Evolutionary conservation across 2,888 invertebrate genomes (phyloP), one percentile per base, ranked within the genome.

Genomic region (Chymomyza fuscimana): DNA sequence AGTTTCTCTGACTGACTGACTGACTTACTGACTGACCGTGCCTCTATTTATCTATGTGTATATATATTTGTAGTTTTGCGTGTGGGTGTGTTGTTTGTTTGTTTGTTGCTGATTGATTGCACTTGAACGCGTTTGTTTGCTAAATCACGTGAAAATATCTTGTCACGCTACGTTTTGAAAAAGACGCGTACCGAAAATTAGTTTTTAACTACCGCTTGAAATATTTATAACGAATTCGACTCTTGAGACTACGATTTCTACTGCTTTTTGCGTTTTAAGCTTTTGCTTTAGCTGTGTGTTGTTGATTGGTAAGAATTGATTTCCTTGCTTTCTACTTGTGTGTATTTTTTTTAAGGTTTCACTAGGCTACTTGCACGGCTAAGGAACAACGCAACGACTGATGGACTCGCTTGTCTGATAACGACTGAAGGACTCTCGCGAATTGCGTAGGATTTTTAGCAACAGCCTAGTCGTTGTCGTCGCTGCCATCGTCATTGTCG

Each of bases 361-460:
- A 89, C 90, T 89, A 90, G 89, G 89, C 90, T 90, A 90, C 90
- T 89, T 88, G 90, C 87, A 86, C 87, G 88, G 85, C 86, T 90
- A 89, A 90, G 90, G 89, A 90, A 90, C 90, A 89, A 89, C 90
- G 89, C 90, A 90, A 90, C 90, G 90, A 90, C 90, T 90, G 90
- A 86, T 89, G 90, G 89, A 90, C 90, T 90, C 90, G 90, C 90
- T 90, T 90, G 90, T 90, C 90, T 90, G 90, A 90, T 90, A 90
- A 90, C 90, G 90, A 90, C 90, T 90, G 86, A 90, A 90, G 90
- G 90, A 88, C 89, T 89, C 90, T 88, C 88, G 85, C 83, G 82
- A 88, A 89, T 82, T 87, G 82, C 89, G 87, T 88, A 86, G 87
- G 85, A 88, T 82, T 88, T 86, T 86, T 86, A 86, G 84, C 84